Evolutionary conservation across 2,888 invertebrate species (phyloP).

Genomic region (Proisotoma minuta): DNA sequence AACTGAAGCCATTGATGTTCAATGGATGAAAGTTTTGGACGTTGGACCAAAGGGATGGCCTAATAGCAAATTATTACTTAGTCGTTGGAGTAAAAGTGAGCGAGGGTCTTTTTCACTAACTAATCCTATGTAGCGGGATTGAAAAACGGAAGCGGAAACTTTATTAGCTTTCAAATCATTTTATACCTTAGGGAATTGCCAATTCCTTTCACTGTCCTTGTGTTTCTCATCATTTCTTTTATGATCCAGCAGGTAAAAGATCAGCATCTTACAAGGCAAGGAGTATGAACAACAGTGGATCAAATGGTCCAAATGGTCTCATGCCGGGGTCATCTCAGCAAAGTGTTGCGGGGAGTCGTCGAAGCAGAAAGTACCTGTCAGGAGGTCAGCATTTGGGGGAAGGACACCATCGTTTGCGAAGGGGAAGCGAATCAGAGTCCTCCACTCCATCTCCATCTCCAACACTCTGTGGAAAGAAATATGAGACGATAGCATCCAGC

Average conservation of each 20-base stretch:
- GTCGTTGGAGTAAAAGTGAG: too few relatives aligned
- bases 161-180: too few relatives aligned
- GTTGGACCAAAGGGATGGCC: too few relatives aligned
- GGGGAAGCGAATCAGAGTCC: conserved; percentile 53
- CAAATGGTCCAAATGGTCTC: conserved; percentile 33
- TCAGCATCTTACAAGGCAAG: conserved; percentile 44
- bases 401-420: conserved; percentile 30
- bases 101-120: too few relatives aligned
- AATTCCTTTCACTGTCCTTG: too few relatives aligned
- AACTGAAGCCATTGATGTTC: too few relatives aligned
- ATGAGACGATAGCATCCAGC: conserved; percentile 42
- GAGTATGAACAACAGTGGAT: conserved; percentile 33
- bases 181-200: too few relatives aligned
- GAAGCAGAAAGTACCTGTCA: conserved; percentile 27
- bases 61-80: too few relatives aligned
- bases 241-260: conserved; percentile 45
- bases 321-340: conserved; percentile 4
- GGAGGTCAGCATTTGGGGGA: conserved; percentile 19
- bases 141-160: too few relatives aligned
- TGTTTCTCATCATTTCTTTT: too few relatives aligned
- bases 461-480: conserved; percentile 35
- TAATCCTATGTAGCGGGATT: too few relatives aligned
- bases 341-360: background rate
- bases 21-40: too few relatives aligned
- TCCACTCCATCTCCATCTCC: conserved; percentile 48